Evolutionary conservation across 2,888 invertebrate genomes (phyloP).

Genomic region (Meta bourneti): DNA sequence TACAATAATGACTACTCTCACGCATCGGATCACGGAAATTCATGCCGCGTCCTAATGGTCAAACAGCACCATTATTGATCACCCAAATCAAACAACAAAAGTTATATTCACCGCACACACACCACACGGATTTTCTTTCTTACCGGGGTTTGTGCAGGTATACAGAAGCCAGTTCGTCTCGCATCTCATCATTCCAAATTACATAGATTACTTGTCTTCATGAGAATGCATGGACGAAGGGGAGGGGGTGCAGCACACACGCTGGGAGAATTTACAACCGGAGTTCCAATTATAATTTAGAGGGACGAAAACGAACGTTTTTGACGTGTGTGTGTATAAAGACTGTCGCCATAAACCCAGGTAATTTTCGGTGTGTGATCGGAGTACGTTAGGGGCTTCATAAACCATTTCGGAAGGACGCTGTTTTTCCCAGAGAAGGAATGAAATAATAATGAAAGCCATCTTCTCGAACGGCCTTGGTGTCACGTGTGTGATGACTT

Average conservation of each 20-base stretch:
- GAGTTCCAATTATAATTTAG: conserved; percentile 36
- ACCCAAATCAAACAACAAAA: too few relatives aligned
- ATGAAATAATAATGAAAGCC: background rate
- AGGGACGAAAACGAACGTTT: conserved; percentile 5
- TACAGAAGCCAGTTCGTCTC: too few relatives aligned
- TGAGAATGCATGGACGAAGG: background rate
- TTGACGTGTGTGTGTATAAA: conserved; percentile 37
- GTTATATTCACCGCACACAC: too few relatives aligned
- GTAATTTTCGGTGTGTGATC: conserved; percentile 57
- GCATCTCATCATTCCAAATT: background rate
- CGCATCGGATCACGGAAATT: too few relatives aligned
- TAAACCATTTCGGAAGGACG: conserved; percentile 57
- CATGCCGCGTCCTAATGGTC: too few relatives aligned
- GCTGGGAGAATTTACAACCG: conserved; percentile 24
- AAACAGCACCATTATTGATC: too few relatives aligned
- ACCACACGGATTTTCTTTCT: too few relatives aligned
- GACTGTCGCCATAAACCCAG: conserved; percentile 43
- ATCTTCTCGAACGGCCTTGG: conserved; percentile 11
- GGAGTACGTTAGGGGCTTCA: conserved; percentile 43
- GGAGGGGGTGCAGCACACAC: too few relatives aligned
- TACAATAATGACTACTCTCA: too few relatives aligned
- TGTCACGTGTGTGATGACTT: conserved; percentile 28
- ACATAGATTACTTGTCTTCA: conserved; percentile 20
- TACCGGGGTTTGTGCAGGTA: too few relatives aligned
- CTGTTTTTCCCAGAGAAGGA: background rate